Percentiles rank a stretch among this genome's conserved stretches.
These are phyloP conservation scores for Cantharis flavilabris DNA, from an alignment of 2,888 invertebrate species.

Conservation along the genomic window DNA sequence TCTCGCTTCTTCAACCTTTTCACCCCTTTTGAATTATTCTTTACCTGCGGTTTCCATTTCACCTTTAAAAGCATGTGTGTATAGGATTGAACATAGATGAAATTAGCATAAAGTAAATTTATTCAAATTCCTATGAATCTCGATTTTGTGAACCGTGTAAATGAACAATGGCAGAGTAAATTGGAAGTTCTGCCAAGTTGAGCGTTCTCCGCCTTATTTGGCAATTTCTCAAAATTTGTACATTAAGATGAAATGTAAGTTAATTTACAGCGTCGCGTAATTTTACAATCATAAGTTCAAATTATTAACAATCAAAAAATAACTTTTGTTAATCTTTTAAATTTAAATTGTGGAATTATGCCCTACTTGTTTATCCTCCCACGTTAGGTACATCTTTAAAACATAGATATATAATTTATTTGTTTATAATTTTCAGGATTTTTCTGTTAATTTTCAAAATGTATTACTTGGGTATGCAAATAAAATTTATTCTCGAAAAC, in stretches of 20 bases:
- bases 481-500: not conserved
- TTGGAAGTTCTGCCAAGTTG: conserved; percentile 45
- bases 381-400: not conserved
- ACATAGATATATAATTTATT: not conserved
- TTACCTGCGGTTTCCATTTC: conserved; percentile 19
- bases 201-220: conserved; percentile 34
- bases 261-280: not conserved
- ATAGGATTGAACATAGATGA: conserved; percentile 25
- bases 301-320: not conserved
- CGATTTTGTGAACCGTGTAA: conserved; percentile 40
- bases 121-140: conserved; percentile 46
- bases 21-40: conserved; percentile 20
- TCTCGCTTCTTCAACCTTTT: conserved; percentile 5
- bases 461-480: not conserved
- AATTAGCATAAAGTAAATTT: conserved; percentile 48
- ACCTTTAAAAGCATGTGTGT: conserved; percentile 22
- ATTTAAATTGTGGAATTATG: not conserved
- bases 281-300: not conserved
- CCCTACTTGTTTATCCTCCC: not conserved
- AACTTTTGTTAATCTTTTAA: not conserved
- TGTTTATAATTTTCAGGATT: not conserved
- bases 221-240: conserved; percentile 26
- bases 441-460: not conserved
- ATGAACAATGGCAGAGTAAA: conserved; percentile 46
- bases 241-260: conserved; percentile 14